Percentiles rank a stretch among this genome's conserved stretches.
Evolutionary conservation across 1,140 invertebrate genomes (phyloP).

Genomic region (Nasonia giraulti): DNA sequence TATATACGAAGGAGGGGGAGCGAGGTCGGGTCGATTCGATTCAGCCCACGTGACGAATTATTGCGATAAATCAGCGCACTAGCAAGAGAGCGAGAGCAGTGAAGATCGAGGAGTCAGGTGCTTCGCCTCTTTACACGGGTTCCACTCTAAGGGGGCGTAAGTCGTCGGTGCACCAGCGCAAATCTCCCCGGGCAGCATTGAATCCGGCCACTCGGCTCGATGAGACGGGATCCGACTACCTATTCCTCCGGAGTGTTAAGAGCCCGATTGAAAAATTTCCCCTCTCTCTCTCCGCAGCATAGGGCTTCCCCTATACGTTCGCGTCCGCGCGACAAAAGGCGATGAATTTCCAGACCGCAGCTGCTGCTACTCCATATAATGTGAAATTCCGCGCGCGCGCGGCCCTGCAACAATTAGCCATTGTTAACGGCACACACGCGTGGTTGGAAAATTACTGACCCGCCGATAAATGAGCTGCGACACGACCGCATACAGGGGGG

Average conservation of each 20-base stretch:
- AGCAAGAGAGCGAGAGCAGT: neutral
- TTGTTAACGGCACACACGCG: conserved; percentile 10
- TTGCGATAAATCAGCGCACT: conserved; percentile 21
- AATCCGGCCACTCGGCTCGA: conserved; percentile 3
- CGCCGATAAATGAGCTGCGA: neutral
- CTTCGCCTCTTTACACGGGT: neutral
- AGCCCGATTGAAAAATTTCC: conserved; percentile 34
- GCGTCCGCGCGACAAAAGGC: conserved; percentile 9
- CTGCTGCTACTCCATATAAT: neutral
- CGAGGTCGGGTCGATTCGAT: neutral
- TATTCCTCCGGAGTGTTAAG: conserved; percentile 16
- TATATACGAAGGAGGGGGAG: neutral
- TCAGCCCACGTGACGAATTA: conserved; percentile 36
- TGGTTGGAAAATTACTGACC: neutral
- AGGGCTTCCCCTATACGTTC: neutral
- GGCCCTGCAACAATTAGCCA: neutral
- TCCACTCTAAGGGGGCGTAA: neutral
- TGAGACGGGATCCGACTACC: neutral
- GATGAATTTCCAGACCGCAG: neutral
- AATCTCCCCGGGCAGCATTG: neutral
- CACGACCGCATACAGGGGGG: neutral
- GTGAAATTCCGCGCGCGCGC: too few relatives aligned
- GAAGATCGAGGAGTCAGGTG: conserved; percentile 1
- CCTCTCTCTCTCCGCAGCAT: neutral
- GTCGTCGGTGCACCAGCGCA: neutral